A percentile compares a stretch with the other conserved stretches of the same genome.
Conservation (phyloP, 2,113 vertebrate genomes). For the Pelvicachromis taeniatus region DNA sequence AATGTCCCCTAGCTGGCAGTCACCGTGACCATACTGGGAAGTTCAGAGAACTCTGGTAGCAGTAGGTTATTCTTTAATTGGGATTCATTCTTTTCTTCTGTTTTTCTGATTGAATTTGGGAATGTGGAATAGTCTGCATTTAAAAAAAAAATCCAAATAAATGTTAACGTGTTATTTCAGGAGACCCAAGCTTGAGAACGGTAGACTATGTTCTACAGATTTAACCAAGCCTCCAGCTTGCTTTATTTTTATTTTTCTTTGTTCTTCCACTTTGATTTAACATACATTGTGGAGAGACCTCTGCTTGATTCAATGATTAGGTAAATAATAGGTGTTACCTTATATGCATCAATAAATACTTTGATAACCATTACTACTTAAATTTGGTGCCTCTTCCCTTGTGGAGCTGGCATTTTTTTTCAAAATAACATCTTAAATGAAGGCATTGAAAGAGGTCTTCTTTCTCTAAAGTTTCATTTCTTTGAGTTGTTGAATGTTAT, state of each 20-base stretch:
- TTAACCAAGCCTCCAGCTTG: accelerated
- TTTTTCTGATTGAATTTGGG: background rate
- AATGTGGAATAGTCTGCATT: background rate
- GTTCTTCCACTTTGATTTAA: background rate
- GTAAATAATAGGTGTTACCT: no score
- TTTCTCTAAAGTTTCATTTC: background rate
- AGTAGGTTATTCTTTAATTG: background rate
- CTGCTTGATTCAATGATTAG: no score
- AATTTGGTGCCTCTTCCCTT: no score
- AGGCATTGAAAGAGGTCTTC: no score
- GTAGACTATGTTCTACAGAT: background rate
- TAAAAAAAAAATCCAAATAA: background rate
- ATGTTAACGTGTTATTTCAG: background rate
- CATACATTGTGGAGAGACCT: no score
- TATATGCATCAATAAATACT: no score
- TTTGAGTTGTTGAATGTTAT: no score
- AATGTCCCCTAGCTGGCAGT: conserved; percentile 5
- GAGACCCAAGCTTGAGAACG: accelerated
- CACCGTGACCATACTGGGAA: background rate
- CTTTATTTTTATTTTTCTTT: background rate
- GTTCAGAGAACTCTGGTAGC: background rate
- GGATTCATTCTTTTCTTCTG: accelerated
- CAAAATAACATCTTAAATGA: no score
- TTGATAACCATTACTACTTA: no score
- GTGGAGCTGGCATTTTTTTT: no score